These are phyloP conservation scores for Drosophila tripunctata DNA, from an alignment of 2,888 invertebrate genomes.

Conservation along the genomic window DNA sequence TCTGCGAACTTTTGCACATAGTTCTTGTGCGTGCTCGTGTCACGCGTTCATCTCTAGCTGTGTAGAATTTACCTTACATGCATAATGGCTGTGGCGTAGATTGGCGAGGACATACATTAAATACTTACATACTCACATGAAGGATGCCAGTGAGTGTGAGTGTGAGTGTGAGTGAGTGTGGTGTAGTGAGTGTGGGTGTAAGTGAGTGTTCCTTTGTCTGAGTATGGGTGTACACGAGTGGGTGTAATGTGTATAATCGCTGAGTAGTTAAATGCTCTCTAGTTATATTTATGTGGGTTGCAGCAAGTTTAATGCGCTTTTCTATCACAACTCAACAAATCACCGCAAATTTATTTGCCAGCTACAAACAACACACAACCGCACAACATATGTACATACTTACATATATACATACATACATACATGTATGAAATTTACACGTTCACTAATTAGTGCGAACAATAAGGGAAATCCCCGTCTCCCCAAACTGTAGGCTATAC, in stretches of 20 bases:
- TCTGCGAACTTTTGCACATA: no score
- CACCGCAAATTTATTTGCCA: conserved; percentile 69
- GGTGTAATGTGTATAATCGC: conserved; percentile 36
- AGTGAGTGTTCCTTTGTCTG: conserved; percentile 5
- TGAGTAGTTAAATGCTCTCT: conserved; percentile 59
- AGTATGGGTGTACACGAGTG: background rate
- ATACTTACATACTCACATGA: conserved; percentile 13
- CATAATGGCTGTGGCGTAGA: conserved; percentile 19
- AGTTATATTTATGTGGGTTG: conserved; percentile 50
- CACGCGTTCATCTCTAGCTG: conserved; percentile 10
- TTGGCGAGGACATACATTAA: conserved; percentile 56
- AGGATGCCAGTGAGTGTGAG: background rate
- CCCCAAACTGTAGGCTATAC: background rate
- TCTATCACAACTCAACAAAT: conserved; percentile 61
- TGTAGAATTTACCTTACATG: conserved; percentile 6
- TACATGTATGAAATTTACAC: conserved; percentile 16
- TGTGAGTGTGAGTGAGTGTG: background rate
- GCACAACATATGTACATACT: conserved; percentile 8
- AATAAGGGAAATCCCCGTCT: conserved; percentile 29
- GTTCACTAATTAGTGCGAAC: conserved; percentile 49
- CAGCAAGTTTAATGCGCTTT: conserved; percentile 57
- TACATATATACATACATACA: background rate
- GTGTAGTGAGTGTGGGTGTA: background rate
- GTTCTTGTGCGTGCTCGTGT: conserved; percentile 8
- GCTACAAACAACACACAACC: conserved; percentile 21